Evolutionary conservation across 2,797 vertebrate genomes (phyloP), one percentile per base, ranked within the genome.

Genomic region (Clarias fuscus): DNA sequence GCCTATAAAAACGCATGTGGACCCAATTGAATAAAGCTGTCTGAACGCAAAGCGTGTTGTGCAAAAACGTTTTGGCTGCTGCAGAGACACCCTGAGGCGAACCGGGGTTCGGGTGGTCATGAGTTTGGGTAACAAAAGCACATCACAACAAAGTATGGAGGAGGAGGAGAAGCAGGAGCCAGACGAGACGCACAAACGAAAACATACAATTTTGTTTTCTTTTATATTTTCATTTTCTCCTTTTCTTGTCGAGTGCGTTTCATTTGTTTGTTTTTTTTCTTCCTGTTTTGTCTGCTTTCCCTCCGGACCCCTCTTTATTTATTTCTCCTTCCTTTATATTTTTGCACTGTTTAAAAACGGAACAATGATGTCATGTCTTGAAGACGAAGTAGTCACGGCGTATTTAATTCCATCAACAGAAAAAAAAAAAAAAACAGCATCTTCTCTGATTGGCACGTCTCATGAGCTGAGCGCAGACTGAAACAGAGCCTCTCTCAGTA

Each of bases 401-500:
- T 80, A 43, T 64, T 79, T 40, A 61, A 79, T 61, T 61, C 30
- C 76, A 40, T 17, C 77, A 48, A 30, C 22, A 81, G n/a, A 48
- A 13, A 48, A 73, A 15, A 48, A 80, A 64, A 61, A 24, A 48
- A 80, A 64, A 37, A 10, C 58, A 7, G 30, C 8, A 79, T 62
- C 14, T 1, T 67, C 80, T 82, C 27, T 22, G 43, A 82, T 56
- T 58, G 65, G 65, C n/a, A 56, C 14, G 64, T 40, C 80, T 56
- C 17, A 18, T 30, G 48, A 56, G 27, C 40, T 56, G 14, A 82
- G 68, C 22, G 11, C 78, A 91, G 92, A 92, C 95, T 92, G 94
- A 93, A 93, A 91, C 92, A 90, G 91, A 92, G 84, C 90, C 84
- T 82, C 85, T 90, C 85, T 88, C 91, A 91, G 89, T 89, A 92